A percentile compares a stretch with the other conserved stretches of the same genome.
phyloP scores from a whole-genome alignment of 2,113 vertebrate genomes.

The Triplophysa rosa region DNA sequence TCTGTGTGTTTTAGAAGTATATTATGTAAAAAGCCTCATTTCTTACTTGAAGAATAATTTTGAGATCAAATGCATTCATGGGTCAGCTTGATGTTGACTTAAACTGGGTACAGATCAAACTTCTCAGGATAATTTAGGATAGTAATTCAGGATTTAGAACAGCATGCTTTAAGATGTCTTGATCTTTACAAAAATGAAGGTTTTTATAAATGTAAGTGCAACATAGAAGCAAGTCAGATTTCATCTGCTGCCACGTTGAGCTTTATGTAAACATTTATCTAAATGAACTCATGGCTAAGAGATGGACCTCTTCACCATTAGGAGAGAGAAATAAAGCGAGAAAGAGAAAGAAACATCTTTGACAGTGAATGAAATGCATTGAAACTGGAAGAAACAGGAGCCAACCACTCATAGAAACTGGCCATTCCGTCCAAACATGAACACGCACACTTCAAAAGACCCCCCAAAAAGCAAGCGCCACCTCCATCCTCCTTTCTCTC shows the following conservation, averaged over 20 bases:
- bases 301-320: neutral
- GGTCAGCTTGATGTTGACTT: neutral
- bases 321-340: neutral
- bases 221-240: neutral
- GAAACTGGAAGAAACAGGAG: slow-evolving; percentile 18
- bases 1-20: neutral
- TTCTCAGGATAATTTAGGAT: slow-evolving; percentile 13
- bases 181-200: neutral
- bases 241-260: slow-evolving; percentile 15
- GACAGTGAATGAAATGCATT: neutral
- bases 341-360: neutral
- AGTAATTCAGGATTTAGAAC: neutral
- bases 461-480: neutral
- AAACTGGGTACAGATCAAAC: neutral
- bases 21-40: neutral
- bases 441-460: slow-evolving; percentile 21
- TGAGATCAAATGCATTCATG: neutral
- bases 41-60: neutral
- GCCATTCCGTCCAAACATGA: slow-evolving; percentile 7
- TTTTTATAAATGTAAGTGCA: neutral
- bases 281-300: neutral
- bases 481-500: slow-evolving; percentile 27
- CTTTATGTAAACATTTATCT: slow-evolving; percentile 30
- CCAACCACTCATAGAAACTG: slow-evolving; percentile 34
- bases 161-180: neutral